Percentiles rank a stretch among this genome's conserved stretches.
Conservation (phyloP, 2,888 invertebrate genomes). For the Euphydryas editha region DNA sequence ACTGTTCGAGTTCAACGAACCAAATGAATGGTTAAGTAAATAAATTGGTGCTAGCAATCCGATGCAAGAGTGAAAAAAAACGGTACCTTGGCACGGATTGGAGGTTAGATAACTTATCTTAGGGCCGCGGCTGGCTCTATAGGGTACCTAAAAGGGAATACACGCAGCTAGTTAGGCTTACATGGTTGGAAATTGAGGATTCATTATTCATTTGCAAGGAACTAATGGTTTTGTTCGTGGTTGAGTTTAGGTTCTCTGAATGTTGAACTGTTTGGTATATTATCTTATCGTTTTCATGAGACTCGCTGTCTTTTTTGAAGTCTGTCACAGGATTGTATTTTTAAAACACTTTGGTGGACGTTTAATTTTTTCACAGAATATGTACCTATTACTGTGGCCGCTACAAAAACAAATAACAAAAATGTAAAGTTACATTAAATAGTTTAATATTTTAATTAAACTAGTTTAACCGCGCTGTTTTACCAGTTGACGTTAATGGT, state of each 20-base stretch:
- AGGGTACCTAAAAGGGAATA: constrained; percentile 39
- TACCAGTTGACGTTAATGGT: no score
- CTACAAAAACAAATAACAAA: no score
- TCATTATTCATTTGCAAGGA: constrained; percentile 25
- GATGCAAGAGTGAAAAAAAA: constrained; percentile 63
- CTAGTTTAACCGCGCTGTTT: no score
- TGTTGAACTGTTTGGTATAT: background rate
- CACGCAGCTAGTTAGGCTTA: constrained; percentile 31
- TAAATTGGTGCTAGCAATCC: constrained; percentile 64
- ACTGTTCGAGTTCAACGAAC: constrained; percentile 64
- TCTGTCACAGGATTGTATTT: no score
- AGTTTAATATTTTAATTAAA: no score
- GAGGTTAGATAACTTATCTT: constrained; percentile 53
- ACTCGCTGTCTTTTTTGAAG: no score
- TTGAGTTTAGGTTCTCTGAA: background rate
- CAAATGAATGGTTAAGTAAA: constrained; percentile 65
- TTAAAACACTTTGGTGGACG: no score
- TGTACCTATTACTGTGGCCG: no score
- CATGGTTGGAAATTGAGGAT: constrained; percentile 18
- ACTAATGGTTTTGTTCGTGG: constrained; percentile 18
- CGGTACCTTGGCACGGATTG: constrained; percentile 48
- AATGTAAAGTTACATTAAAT: no score
- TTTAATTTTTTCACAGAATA: no score
- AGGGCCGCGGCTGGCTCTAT: constrained; percentile 31
- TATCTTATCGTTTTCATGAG: no score